Evolutionary conservation across 2,888 invertebrate genomes (phyloP).

Genomic region (Seira musarum): DNA sequence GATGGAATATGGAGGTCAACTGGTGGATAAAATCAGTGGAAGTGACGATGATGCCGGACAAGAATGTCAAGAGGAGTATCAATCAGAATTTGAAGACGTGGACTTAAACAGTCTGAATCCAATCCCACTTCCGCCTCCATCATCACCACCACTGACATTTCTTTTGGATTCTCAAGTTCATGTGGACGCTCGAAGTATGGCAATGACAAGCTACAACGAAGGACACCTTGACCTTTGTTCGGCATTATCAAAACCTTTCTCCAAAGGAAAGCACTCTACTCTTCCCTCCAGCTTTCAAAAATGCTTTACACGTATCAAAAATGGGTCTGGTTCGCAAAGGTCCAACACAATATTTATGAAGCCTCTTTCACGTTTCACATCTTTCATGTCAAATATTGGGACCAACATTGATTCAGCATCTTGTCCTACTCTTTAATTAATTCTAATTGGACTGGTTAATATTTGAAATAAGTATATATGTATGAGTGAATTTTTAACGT

Average conservation of each 20-base stretch:
- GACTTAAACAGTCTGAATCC: background rate
- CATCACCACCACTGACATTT: background rate
- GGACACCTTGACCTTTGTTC: too few relatives aligned
- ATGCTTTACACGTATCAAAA: too few relatives aligned
- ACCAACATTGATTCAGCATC: constrained; percentile 40
- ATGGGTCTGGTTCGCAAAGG: too few relatives aligned
- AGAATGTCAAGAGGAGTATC: background rate
- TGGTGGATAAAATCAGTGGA: background rate
- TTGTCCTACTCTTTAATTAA: constrained; percentile 29
- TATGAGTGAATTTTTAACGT: background rate
- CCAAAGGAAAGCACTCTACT: background rate
- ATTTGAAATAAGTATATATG: background rate
- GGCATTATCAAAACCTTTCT: background rate
- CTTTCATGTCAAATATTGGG: constrained; percentile 41
- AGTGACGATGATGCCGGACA: background rate
- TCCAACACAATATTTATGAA: constrained; percentile 23
- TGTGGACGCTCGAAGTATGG: background rate
- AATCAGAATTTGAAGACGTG: background rate
- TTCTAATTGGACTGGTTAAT: too few relatives aligned
- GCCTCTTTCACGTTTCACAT: constrained; percentile 32
- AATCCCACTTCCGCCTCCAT: background rate
- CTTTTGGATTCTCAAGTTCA: too few relatives aligned
- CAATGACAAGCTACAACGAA: too few relatives aligned
- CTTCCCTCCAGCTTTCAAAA: too few relatives aligned
- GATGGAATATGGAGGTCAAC: background rate